Evolutionary conservation across 2,888 invertebrate genomes (phyloP).

Genomic region (Taenaris catops): DNA sequence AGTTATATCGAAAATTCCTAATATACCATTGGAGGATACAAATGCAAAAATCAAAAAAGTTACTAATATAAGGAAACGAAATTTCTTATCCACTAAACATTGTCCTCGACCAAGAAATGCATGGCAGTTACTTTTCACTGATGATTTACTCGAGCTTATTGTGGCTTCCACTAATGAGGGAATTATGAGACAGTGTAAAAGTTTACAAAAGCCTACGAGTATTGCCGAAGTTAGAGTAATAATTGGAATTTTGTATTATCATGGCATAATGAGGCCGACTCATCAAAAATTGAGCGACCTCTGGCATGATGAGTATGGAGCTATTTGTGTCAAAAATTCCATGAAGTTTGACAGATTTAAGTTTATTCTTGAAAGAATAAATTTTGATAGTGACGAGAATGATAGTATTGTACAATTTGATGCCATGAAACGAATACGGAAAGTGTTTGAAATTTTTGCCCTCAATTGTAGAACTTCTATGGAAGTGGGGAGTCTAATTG

Average conservation of each 20-base stretch:
- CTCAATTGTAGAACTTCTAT: constrained; percentile 60
- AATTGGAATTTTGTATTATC: constrained; percentile 63
- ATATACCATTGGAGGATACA: constrained; percentile 30
- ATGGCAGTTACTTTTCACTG: constrained; percentile 61
- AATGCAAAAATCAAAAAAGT: constrained; percentile 38
- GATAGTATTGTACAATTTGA: constrained; percentile 47
- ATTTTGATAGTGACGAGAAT: constrained; percentile 47
- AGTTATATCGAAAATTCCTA: constrained; percentile 44
- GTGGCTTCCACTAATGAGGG: constrained; percentile 60
- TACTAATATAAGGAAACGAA: constrained; percentile 40
- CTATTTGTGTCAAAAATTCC: constrained; percentile 44
- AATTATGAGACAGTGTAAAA: constrained; percentile 38
- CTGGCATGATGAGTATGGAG: constrained; percentile 55
- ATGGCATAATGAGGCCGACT: constrained; percentile 62
- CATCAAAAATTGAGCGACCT: constrained; percentile 56
- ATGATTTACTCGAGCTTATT: constrained; percentile 60
- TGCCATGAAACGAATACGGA: constrained; percentile 59
- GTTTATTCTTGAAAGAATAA: constrained; percentile 53
- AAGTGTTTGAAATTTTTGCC: constrained; percentile 66
- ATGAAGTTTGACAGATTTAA: constrained; percentile 61
- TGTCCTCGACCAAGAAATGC: constrained; percentile 50
- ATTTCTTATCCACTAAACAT: constrained; percentile 31
- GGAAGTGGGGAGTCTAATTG: constrained; percentile 46
- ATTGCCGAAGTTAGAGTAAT: constrained; percentile 56
- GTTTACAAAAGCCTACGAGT: constrained; percentile 34